These are phyloP conservation scores for Plotosus lineatus DNA, from an alignment of 2,113 vertebrate genomes.

Conservation along the genomic window DNA sequence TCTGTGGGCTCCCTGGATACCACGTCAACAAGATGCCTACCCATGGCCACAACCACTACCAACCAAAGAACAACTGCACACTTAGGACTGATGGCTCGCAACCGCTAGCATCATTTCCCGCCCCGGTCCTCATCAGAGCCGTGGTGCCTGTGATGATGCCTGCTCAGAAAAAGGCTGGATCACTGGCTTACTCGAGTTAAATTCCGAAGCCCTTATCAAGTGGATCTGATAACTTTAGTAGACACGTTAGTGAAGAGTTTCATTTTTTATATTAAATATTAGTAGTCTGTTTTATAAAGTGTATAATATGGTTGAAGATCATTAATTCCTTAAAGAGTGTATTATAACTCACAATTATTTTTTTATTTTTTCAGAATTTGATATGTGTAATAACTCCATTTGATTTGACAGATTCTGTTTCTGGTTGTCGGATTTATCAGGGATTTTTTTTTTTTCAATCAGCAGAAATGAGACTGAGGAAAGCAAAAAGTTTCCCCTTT, in stretches of 20 bases:
- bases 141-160: slow-evolving; percentile 83
- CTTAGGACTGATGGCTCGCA: slow-evolving; percentile 73
- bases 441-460: not conserved
- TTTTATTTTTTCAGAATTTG: not conserved
- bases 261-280: slow-evolving; percentile 7
- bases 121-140: slow-evolving; percentile 56
- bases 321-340: not conserved
- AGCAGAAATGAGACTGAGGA: not conserved
- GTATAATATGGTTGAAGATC: not conserved
- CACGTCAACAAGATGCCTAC: slow-evolving; percentile 59
- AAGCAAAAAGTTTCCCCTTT: not conserved
- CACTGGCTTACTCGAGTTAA: slow-evolving; percentile 74
- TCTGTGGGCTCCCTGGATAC: slow-evolving; percentile 77
- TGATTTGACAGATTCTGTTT: not conserved
- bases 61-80: slow-evolving; percentile 42
- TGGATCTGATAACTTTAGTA: not conserved
- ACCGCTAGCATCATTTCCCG: slow-evolving; percentile 63
- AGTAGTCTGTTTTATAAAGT: slow-evolving; percentile 12
- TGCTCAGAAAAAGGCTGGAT: slow-evolving; percentile 82
- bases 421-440: too few species aligned
- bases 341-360: too few species aligned
- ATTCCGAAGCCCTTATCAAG: not conserved
- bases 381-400: not conserved
- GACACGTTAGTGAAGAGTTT: not conserved
- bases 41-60: slow-evolving; percentile 43